These are phyloP conservation scores for Amblyornis subalaris DNA, from an alignment of 2,113 vertebrate genomes.

Conservation along the genomic window DNA sequence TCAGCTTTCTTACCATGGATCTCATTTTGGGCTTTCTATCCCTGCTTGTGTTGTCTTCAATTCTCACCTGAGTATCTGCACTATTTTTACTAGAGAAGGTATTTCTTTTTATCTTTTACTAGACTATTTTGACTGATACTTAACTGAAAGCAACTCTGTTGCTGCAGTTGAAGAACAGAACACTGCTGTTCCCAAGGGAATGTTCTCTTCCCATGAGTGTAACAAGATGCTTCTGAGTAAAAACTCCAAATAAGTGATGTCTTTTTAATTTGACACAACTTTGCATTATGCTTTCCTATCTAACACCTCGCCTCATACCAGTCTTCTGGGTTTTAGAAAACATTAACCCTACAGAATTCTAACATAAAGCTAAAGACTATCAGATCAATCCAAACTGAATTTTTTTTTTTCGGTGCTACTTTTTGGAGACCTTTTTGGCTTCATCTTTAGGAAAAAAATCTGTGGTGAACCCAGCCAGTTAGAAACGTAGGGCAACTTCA, in stretches of 20 bases:
- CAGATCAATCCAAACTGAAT: not conserved
- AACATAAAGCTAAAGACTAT: not conserved
- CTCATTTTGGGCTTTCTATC: not conserved
- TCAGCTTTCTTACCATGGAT: not conserved
- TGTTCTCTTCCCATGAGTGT: not conserved
- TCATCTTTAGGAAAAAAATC: not conserved
- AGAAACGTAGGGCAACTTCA: not conserved
- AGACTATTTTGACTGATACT: conserved; percentile 3
- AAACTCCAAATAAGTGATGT: not conserved
- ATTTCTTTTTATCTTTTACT: conserved; percentile 9
- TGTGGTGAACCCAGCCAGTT: not conserved
- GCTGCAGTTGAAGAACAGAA: conserved; percentile 22
- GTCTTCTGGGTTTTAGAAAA: not conserved
- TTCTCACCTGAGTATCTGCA: not conserved
- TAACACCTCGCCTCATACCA: not conserved
- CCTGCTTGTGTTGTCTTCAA: not conserved
- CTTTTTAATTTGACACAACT: not conserved
- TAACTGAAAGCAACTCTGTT: not conserved
- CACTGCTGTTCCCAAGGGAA: not conserved
- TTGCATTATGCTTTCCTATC: not conserved
- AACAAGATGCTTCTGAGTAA: not conserved
- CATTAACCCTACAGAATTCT: not conserved
- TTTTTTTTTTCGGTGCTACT: not conserved
- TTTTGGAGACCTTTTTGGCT: not conserved
- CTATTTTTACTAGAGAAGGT: conserved; percentile 7